A percentile compares a stretch with the other conserved stretches of the same genome.
Conservation (phyloP, 2,797 vertebrate species). For the Orientallactaga sibirica region DNA sequence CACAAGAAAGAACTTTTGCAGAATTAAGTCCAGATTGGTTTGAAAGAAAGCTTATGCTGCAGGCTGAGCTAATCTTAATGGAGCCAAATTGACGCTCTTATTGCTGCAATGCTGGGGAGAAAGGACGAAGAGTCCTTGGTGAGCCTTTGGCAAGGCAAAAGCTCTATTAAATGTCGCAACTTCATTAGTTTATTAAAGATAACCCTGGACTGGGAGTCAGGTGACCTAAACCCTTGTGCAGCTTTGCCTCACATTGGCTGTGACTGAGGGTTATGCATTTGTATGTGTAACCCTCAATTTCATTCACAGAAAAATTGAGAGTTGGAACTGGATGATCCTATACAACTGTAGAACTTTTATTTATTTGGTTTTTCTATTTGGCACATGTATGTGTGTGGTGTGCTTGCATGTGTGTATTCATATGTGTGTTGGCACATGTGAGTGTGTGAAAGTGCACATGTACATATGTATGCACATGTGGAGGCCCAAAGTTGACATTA, state of each 20-base stretch:
- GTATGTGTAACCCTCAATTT: background rate
- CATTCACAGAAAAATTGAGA: background rate
- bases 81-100: constrained; percentile 55
- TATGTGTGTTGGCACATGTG: no score
- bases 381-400: no score
- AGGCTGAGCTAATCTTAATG: constrained; percentile 50
- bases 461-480: no score
- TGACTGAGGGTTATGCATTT: constrained; percentile 10
- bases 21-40: constrained; percentile 74
- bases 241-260: background rate
- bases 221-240: background rate
- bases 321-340: background rate
- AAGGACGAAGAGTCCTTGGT: constrained; percentile 61
- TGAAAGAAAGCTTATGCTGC: constrained; percentile 40
- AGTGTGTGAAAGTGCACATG: no score
- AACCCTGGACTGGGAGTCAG: background rate
- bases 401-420: no score
- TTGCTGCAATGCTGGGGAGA: background rate
- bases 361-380: no score
- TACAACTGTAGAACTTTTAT: background rate
- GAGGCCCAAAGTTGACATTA: no score
- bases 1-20: background rate
- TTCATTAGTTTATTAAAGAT: constrained; percentile 51
- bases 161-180: constrained; percentile 6
- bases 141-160: constrained; percentile 59